Evolutionary conservation across 2,113 vertebrate species (phyloP).

Genomic region (Ammospiza caudacuta): DNA sequence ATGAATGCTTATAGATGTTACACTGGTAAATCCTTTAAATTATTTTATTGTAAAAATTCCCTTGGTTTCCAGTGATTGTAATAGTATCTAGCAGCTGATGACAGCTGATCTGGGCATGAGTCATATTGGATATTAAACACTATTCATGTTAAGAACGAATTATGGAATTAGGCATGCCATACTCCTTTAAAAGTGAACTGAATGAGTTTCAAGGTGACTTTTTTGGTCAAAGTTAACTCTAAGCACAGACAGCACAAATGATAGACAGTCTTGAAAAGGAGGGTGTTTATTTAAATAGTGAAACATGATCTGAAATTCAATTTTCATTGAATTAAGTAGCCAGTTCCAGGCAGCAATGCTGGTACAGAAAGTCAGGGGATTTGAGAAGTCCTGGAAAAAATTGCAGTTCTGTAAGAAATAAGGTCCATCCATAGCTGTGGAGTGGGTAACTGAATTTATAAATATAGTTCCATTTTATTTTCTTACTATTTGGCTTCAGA

Average conservation of each 20-base stretch:
- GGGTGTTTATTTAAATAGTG: neutral
- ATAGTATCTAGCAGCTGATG: neutral
- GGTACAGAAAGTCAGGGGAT: neutral
- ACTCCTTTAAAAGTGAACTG: neutral
- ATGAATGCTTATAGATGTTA: neutral
- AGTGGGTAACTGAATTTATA: neutral
- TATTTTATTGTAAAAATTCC: neutral
- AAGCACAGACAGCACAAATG: neutral
- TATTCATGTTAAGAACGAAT: neutral
- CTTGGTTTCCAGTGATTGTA: neutral
- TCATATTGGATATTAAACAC: neutral
- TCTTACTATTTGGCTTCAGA: neutral
- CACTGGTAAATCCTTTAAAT: neutral
- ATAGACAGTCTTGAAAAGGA: neutral
- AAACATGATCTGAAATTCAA: neutral
- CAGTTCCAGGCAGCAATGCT: neutral
- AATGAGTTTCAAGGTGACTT: conserved; percentile 23
- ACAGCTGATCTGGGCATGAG: neutral
- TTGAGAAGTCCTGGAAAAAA: neutral
- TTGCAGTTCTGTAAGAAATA: neutral
- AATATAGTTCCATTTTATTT: neutral
- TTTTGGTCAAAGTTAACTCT: neutral
- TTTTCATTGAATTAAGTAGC: neutral
- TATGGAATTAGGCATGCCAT: neutral
- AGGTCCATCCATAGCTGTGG: neutral